Percentiles rank a stretch among this genome's conserved stretches.
Evolutionary conservation across 2,888 invertebrate species (phyloP).

Genomic region (Acleris sparsana): DNA sequence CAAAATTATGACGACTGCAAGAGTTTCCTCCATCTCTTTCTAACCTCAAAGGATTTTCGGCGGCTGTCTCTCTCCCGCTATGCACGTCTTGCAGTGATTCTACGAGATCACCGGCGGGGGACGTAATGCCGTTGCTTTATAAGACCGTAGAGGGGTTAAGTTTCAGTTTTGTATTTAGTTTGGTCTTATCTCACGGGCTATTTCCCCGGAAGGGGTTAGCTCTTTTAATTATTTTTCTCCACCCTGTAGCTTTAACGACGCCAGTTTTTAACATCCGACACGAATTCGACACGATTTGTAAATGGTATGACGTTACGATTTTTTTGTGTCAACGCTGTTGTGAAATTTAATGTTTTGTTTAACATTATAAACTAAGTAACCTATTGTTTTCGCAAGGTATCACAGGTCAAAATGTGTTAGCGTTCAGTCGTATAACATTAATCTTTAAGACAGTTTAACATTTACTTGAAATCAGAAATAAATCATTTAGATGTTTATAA

Average conservation of each 20-base stretch:
- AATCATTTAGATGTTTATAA: background rate
- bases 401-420: constrained; percentile 28
- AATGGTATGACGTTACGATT: background rate
- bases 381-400: constrained; percentile 23
- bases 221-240: constrained; percentile 52
- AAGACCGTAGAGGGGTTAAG: constrained; percentile 61
- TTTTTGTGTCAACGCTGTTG: background rate
- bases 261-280: too few relatives aligned
- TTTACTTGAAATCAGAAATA: constrained; percentile 13
- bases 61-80: constrained; percentile 19
- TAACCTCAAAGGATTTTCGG: constrained; percentile 40
- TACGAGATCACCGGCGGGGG: constrained; percentile 63
- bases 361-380: constrained; percentile 4
- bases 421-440: constrained; percentile 15
- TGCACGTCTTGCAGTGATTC: constrained; percentile 70
- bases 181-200: constrained; percentile 62
- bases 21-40: constrained; percentile 59
- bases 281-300: too few relatives aligned
- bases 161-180: constrained; percentile 63
- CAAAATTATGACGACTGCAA: constrained; percentile 85
- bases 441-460: constrained; percentile 18
- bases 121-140: constrained; percentile 59
- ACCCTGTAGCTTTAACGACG: constrained; percentile 4
- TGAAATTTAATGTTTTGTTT: background rate
- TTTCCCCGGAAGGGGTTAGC: constrained; percentile 55